phyloP scores from a whole-genome alignment of 2,113 vertebrate species.

The Tor tambroides region DNA sequence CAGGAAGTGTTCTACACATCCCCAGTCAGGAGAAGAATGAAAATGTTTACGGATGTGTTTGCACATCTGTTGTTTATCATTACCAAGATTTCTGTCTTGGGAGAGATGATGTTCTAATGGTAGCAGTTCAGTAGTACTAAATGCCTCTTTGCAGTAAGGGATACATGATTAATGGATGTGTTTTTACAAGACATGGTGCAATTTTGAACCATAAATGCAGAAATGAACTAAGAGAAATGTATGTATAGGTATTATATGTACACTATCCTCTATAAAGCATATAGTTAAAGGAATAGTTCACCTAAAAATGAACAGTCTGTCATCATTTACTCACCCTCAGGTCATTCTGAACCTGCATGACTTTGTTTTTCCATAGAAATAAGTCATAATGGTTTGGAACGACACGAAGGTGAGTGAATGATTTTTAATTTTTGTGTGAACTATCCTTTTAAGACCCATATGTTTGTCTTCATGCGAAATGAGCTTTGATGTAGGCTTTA shows the following conservation, averaged over 20 bases:
- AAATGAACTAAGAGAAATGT: neutral
- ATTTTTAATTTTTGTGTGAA: neutral
- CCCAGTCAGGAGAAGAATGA: neutral
- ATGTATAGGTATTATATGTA: neutral
- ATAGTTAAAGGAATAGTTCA: neutral
- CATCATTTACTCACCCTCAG: neutral
- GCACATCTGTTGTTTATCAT: conserved; percentile 25
- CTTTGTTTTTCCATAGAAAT: neutral
- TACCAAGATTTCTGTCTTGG: conserved; percentile 2
- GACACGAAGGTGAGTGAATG: neutral
- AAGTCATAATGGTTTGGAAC: neutral
- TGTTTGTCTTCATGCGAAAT: neutral
- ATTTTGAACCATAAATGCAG: conserved; percentile 8
- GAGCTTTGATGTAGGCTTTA: conserved; percentile 17
- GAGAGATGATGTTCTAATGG: conserved; percentile 34
- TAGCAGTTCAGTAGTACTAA: neutral
- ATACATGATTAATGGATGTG: neutral
- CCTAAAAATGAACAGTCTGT: neutral
- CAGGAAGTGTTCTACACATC: neutral
- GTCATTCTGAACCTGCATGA: neutral
- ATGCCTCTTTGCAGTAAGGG: neutral
- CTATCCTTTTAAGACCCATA: neutral
- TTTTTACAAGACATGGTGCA: neutral
- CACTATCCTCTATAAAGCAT: neutral
- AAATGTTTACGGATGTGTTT: neutral